Percentiles rank a stretch among this genome's conserved stretches.
phyloP scores from a whole-genome alignment of 2,797 vertebrate species.

The Muscicapa comitata region DNA sequence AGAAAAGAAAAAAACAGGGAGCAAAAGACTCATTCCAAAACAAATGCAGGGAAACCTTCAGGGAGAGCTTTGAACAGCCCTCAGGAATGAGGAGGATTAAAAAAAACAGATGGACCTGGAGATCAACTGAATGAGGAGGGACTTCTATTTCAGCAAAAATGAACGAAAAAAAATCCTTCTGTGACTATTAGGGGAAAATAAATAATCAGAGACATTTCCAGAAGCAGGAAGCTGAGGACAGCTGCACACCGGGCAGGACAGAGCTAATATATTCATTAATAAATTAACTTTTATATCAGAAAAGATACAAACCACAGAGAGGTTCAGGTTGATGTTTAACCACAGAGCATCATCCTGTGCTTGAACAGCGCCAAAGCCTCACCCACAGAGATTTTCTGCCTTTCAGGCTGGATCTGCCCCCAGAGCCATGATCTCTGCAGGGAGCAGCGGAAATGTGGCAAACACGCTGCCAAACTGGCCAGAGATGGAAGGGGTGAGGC shows the following conservation, averaged over 20 bases:
- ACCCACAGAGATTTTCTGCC: neutral
- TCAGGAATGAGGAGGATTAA: neutral
- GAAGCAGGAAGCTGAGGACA: neutral
- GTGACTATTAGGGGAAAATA: neutral
- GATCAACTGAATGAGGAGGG: neutral
- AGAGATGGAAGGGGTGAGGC: neutral
- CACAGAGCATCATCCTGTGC: neutral
- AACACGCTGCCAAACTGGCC: neutral
- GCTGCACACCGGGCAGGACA: neutral
- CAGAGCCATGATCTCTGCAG: neutral
- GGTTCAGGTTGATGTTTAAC: neutral
- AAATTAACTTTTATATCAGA: neutral
- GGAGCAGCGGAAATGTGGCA: neutral
- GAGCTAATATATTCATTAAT: neutral
- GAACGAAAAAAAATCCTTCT: neutral
- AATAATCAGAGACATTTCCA: neutral
- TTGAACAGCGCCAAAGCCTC: neutral
- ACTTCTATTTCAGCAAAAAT: neutral
- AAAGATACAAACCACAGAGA: neutral
- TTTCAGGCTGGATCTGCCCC: neutral
- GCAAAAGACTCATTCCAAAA: neutral
- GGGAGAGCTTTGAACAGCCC: rapidly evolving
- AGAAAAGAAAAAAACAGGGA: neutral
- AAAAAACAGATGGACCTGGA: neutral
- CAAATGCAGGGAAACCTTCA: neutral